Conservation (phyloP, 2,888 invertebrate genomes). For the Phaonia tiefii region DNA sequence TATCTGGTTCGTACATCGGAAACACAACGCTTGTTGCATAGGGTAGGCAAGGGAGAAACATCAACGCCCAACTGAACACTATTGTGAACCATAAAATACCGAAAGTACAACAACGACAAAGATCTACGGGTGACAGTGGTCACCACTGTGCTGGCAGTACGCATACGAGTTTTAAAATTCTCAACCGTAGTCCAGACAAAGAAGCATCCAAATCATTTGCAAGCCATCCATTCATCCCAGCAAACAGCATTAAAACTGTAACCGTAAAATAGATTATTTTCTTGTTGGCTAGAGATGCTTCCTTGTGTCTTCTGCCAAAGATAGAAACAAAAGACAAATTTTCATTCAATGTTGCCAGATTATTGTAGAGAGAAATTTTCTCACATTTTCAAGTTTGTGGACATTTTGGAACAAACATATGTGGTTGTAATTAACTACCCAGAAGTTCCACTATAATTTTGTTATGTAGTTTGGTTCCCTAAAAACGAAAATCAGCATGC, state of each 20-base stretch:
- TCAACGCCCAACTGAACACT: constrained; percentile 5
- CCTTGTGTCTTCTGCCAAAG: constrained; percentile 18
- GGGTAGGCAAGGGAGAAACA: constrained; percentile 49
- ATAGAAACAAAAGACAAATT: neutral
- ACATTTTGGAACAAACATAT: no score
- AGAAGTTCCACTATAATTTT: no score
- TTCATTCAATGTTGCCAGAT: neutral
- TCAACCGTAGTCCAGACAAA: constrained; percentile 5
- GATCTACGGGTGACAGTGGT: constrained; percentile 24
- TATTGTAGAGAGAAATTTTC: no score
- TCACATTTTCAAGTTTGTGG: no score
- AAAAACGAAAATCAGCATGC: no score
- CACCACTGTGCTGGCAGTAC: constrained; percentile 11
- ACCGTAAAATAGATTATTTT: constrained; percentile 54
- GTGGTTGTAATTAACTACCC: no score
- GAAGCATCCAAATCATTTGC: neutral
- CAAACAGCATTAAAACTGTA: constrained; percentile 45
- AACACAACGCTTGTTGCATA: constrained; percentile 54
- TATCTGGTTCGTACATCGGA: constrained; percentile 35
- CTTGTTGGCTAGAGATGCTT: constrained; percentile 38
- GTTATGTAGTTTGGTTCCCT: no score
- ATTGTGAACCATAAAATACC: constrained; percentile 42
- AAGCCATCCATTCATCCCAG: constrained; percentile 42
- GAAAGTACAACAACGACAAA: constrained; percentile 24
- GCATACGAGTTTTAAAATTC: no score